A percentile compares a stretch with the other conserved stretches of the same genome.
Evolutionary conservation across 2,113 vertebrate genomes (phyloP).

Genomic region (Recurvirostra avosetta): DNA sequence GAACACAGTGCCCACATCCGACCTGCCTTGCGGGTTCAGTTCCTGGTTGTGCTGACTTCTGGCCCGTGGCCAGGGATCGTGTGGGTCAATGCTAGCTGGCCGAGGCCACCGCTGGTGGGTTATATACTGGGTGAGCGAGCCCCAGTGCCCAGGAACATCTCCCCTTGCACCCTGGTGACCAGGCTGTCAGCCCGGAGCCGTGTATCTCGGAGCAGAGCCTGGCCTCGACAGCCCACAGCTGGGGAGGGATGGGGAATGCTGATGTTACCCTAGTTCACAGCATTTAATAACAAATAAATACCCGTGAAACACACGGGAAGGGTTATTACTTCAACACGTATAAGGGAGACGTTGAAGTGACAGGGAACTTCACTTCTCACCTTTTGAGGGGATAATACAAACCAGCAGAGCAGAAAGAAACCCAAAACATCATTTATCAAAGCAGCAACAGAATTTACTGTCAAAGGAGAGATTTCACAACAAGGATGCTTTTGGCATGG

Average conservation of each 20-base stretch:
- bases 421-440: not conserved
- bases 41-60: not conserved
- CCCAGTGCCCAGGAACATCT: not conserved
- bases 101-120: accelerated
- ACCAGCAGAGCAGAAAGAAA: not conserved
- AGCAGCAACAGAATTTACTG: not conserved
- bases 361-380: not conserved
- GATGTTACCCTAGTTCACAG: not conserved
- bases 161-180: accelerated
- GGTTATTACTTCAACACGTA: not conserved
- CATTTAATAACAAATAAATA: not conserved
- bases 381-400: not conserved
- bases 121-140: accelerated
- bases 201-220: not conserved
- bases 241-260: not conserved
- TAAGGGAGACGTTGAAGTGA: not conserved
- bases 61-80: accelerated
- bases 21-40: not conserved
- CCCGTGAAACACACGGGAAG: not conserved
- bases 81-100: not conserved
- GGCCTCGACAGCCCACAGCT: accelerated
- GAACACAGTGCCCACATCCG: not conserved
- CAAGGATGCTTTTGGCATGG: not conserved
- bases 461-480: not conserved
- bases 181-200: not conserved